phyloP scores from a whole-genome alignment of 2,888 invertebrate species.

The Meghimatium bilineatum region DNA sequence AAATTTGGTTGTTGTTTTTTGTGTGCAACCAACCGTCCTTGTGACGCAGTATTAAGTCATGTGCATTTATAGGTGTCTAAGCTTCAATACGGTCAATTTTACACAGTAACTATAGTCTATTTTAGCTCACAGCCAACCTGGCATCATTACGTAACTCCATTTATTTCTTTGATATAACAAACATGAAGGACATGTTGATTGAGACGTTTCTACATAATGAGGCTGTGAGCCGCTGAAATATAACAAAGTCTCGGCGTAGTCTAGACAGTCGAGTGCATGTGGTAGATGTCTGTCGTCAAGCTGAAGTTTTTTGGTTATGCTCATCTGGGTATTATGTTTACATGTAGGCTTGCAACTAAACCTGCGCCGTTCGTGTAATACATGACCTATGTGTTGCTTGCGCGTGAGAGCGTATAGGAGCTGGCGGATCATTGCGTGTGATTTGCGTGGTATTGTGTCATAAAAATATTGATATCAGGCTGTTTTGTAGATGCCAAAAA shows the following conservation, averaged over 20 bases:
- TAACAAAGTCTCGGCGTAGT: background rate
- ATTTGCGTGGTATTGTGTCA: background rate
- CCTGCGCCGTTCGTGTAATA: background rate
- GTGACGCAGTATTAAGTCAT: too few relatives aligned
- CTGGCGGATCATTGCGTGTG: background rate
- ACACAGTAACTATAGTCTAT: too few relatives aligned
- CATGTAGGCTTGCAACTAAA: background rate
- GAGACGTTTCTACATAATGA: background rate
- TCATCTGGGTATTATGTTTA: slow-evolving; percentile 1
- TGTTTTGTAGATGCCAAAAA: too few relatives aligned
- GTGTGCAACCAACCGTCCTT: too few relatives aligned
- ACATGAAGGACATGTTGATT: background rate
- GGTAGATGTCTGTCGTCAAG: background rate
- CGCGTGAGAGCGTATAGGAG: background rate
- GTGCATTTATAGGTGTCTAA: too few relatives aligned
- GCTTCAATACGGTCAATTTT: too few relatives aligned
- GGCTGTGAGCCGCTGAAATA: background rate
- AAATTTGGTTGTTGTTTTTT: too few relatives aligned
- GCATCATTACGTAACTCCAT: too few relatives aligned
- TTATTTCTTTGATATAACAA: background rate
- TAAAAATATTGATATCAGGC: background rate
- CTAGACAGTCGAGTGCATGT: background rate
- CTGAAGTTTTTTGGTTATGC: background rate
- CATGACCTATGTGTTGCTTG: background rate
- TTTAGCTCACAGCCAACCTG: too few relatives aligned